A percentile compares a stretch with the other conserved stretches of the same genome.
These are phyloP conservation scores for Ginglymostoma cirratum DNA, from an alignment of 2,113 vertebrate genomes.

Conservation along the genomic window DNA sequence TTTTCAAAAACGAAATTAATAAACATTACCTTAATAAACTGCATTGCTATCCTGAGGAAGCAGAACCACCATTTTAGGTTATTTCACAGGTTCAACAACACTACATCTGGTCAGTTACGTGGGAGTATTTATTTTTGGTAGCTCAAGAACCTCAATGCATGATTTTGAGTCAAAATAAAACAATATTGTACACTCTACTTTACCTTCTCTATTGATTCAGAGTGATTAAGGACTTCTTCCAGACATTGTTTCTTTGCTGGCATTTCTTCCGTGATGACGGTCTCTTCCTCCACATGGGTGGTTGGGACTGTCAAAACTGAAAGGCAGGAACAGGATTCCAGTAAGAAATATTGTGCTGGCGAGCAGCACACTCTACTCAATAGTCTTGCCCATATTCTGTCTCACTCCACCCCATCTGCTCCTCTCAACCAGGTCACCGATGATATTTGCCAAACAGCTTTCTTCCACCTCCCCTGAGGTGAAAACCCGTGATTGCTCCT, in stretches of 20 bases:
- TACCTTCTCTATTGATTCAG: constrained; percentile 58
- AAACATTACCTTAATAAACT: background rate
- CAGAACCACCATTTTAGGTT: background rate
- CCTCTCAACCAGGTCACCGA: background rate
- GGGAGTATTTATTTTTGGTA: background rate
- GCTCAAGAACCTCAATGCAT: too few species aligned
- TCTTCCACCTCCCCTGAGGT: background rate
- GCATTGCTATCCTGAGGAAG: background rate
- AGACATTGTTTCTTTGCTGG: constrained; percentile 62
- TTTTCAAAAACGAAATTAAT: too few species aligned
- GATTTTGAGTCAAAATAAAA: too few species aligned
- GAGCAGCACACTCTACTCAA: too few species aligned
- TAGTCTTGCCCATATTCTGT: background rate
- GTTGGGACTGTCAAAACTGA: constrained; percentile 74
- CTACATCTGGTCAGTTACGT: background rate
- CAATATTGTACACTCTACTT: constrained; percentile 27
- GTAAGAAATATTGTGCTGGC: background rate
- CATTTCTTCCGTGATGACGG: constrained; percentile 55
- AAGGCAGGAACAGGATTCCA: background rate
- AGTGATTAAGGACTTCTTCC: constrained; percentile 48
- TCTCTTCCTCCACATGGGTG: constrained; percentile 69
- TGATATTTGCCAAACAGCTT: background rate
- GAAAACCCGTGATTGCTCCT: background rate
- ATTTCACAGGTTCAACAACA: background rate
- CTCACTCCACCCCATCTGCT: background rate